Percentiles rank a stretch among this genome's conserved stretches.
Evolutionary conservation across 2,113 vertebrate genomes (phyloP).

Genomic region (Acrocephalus arundinaceus): DNA sequence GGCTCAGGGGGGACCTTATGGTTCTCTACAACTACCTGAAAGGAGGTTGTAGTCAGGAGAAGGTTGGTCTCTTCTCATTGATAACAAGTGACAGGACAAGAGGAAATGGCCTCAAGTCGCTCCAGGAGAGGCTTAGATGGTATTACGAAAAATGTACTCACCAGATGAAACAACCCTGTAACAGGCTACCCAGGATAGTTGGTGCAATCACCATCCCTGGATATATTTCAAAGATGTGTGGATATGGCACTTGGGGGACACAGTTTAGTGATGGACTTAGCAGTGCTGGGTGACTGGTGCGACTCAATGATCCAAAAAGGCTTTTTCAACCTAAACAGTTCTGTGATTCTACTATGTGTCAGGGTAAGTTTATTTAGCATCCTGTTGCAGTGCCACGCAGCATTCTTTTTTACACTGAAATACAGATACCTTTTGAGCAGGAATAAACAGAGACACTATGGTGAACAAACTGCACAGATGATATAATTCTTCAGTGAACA

Average conservation of each 20-base stretch:
- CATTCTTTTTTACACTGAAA: background rate
- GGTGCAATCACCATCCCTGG: too few relatives aligned
- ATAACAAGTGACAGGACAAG: background rate
- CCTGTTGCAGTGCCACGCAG: background rate
- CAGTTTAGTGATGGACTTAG: background rate
- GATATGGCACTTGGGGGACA: background rate
- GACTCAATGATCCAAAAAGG: background rate
- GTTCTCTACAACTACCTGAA: background rate
- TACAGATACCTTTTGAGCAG: background rate
- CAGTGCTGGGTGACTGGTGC: background rate
- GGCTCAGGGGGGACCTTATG: fast-evolving
- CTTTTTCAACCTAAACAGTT: background rate
- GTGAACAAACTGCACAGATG: background rate
- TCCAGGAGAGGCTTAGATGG: background rate
- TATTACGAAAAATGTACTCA: background rate
- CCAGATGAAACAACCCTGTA: background rate
- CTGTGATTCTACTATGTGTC: background rate
- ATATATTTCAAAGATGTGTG: background rate
- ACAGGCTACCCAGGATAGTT: background rate
- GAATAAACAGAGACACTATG: background rate
- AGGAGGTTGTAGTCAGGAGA: background rate
- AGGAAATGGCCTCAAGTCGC: background rate
- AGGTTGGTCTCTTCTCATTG: background rate
- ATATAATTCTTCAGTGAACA: background rate
- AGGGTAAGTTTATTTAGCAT: background rate